Percentiles rank a stretch among this genome's conserved stretches.
Conservation (phyloP, 2,113 vertebrate species). For the Seriola quinqueradiata region DNA sequence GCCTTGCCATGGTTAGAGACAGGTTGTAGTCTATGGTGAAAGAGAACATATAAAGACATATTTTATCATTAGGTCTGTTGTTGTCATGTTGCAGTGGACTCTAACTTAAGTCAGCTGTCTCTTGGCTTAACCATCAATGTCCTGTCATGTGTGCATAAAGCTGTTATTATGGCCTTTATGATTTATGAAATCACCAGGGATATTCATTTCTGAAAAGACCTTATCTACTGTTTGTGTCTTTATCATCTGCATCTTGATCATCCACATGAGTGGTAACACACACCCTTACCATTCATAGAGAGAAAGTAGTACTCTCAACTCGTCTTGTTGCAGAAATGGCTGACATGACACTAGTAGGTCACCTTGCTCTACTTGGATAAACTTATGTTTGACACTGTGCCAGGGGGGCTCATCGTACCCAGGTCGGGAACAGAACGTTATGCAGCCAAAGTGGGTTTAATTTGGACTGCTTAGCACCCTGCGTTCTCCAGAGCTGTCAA, state of each 20-base stretch:
- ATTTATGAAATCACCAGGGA: neutral
- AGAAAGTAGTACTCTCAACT: slow-evolving; percentile 19
- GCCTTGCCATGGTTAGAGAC: no score
- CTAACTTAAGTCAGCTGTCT: neutral
- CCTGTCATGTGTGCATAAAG: slow-evolving; percentile 13
- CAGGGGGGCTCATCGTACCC: slow-evolving; percentile 52
- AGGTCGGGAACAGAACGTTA: slow-evolving; percentile 72
- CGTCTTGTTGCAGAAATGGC: slow-evolving; percentile 37
- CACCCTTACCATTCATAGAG: neutral
- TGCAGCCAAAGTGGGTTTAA: slow-evolving; percentile 61
- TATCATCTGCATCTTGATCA: neutral
- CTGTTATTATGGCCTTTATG: neutral
- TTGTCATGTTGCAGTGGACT: no score
- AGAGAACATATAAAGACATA: no score
- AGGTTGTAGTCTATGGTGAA: no score
- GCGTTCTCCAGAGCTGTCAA: slow-evolving; percentile 60
- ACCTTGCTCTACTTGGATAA: slow-evolving; percentile 60
- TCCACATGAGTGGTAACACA: neutral
- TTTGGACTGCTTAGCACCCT: slow-evolving; percentile 62
- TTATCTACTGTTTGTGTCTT: neutral
- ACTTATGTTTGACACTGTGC: slow-evolving; percentile 53
- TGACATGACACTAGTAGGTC: slow-evolving; percentile 63
- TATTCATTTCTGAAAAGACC: neutral
- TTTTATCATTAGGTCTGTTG: no score
- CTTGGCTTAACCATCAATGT: neutral